These are phyloP conservation scores for Bugulina stolonifera DNA, from an alignment of 2,888 invertebrate genomes.

Conservation along the genomic window DNA sequence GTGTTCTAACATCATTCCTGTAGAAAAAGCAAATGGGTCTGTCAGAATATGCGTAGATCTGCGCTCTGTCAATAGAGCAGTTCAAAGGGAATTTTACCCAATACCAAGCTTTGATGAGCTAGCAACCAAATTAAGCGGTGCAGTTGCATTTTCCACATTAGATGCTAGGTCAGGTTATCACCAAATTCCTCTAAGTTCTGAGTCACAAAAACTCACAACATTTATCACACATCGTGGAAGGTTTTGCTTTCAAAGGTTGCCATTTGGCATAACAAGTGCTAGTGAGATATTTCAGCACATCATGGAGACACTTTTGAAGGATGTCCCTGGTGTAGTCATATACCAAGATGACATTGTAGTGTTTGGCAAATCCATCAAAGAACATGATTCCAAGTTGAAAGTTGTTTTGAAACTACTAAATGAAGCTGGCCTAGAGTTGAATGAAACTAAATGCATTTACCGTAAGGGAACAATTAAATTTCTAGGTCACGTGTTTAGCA, in stretches of 20 bases:
- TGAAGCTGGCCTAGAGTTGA: not conserved
- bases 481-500: not conserved
- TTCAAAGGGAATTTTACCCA: not conserved
- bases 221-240: not conserved
- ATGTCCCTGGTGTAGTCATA: not conserved
- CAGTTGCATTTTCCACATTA: not conserved
- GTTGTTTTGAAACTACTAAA: not conserved
- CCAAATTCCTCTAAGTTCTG: not conserved
- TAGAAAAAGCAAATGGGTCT: no score
- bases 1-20: not conserved
- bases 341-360: not conserved
- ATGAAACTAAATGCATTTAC: not conserved
- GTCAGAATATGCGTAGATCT: not conserved
- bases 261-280: slow-evolving; percentile 17
- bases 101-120: slow-evolving; percentile 17
- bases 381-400: not conserved
- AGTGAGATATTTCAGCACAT: not conserved
- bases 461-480: not conserved
- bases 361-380: not conserved
- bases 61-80: not conserved
- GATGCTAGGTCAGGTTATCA: slow-evolving; percentile 12
- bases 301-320: not conserved
- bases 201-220: not conserved
- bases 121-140: slow-evolving; percentile 2
- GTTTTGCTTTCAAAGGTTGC: not conserved